phyloP scores from a whole-genome alignment of 2,797 vertebrate species.

The Carcharodon carcharias region DNA sequence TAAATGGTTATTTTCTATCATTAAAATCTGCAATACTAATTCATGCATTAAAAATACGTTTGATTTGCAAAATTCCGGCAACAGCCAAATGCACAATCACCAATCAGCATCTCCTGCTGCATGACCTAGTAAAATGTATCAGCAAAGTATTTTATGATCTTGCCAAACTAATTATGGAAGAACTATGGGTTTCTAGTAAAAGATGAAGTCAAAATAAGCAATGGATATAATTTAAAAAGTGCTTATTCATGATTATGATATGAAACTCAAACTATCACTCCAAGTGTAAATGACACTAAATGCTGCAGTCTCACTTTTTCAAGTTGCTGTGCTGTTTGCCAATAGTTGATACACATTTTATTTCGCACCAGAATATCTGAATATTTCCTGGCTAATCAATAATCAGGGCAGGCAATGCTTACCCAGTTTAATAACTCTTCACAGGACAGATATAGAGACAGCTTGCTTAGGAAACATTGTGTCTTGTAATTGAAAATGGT shows the following conservation, averaged over 20 bases:
- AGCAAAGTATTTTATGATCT: background rate
- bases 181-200: background rate
- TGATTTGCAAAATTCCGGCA: background rate
- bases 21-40: background rate
- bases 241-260: background rate
- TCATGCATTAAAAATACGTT: background rate
- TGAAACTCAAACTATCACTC: background rate
- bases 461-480: background rate
- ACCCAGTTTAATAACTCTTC: background rate
- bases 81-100: background rate
- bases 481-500: background rate
- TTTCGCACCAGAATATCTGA: background rate
- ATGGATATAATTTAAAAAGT: background rate
- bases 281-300: background rate
- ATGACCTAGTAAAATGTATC: background rate
- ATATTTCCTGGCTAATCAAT: background rate
- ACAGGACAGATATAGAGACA: background rate
- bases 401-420: background rate
- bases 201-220: background rate
- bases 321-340: background rate
- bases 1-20: background rate
- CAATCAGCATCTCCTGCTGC: background rate
- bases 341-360: background rate
- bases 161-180: background rate
- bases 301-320: background rate